Evolutionary conservation across 2,113 vertebrate species (phyloP), one percentile per base, ranked within the genome.

Genomic region (Petromus typicus): DNA sequence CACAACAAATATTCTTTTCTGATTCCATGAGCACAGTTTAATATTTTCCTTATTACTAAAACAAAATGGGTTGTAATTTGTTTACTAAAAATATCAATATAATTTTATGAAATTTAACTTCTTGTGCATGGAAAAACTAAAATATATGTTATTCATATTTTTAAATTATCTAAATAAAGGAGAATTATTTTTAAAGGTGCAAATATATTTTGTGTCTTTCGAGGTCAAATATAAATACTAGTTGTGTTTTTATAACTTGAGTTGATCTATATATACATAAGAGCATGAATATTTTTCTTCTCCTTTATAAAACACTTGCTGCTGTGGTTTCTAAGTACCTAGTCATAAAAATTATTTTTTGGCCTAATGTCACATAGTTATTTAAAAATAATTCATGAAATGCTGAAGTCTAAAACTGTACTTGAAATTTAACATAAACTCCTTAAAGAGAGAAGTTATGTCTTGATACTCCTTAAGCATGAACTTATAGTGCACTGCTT

Each of bases 261-360:
- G 6, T 34, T 91, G 57, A 48, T 43, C 12, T 69, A 4, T 5
- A 45, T 40, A 54, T 27, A 27, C 1, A 6, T 81, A 5, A 57
- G 6, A 79, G 2, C 32, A 73, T 30, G 6, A 5, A 75, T 32
- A 78, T 20, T n/a, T 69, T 22, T 9, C 11, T 88, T 63, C n/a
- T 56, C 16, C 56, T 57, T 94, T 80, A 48, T 67, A n/a, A 95
- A 91, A 69, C 2, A 91, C 3, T 57, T 84, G 23, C 57, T 93
- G 12, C 37, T 63, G 81, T 57, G 82, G 23, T 86, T 93, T 89
- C 84, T 84, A 82, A 90, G 32, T 20, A 89, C 6, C 25, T 3
- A 64, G 2, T 89, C 88, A 90, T 69, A 27, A 88, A 71, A 83
- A 87, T 94, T 93, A 86, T 20, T 84, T 92, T 97, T 96, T 92